A percentile compares a stretch with the other conserved stretches of the same genome.
These are phyloP conservation scores for Caenorhabditis tropicalis DNA, from an alignment of 1,140 invertebrate species.

Conservation along the genomic window DNA sequence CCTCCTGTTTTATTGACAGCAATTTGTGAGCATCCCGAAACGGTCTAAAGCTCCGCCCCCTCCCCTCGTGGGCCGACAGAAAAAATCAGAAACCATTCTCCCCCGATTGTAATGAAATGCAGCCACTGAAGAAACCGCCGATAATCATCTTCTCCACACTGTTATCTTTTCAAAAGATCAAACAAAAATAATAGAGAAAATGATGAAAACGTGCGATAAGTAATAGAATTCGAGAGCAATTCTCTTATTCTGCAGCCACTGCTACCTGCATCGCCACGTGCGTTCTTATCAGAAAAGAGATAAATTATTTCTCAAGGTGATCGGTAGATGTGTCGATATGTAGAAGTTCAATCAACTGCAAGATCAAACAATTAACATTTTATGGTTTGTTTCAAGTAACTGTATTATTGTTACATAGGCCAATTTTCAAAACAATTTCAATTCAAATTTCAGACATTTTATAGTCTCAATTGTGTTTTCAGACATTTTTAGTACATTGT, in stretches of 20 bases:
- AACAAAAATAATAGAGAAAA: slow-evolving; percentile 13
- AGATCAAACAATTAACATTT: slow-evolving; percentile 37
- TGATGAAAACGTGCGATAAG: slow-evolving; percentile 16
- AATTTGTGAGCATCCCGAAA: background rate
- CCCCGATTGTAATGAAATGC: background rate
- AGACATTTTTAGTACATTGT: background rate
- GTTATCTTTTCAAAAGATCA: slow-evolving; percentile 31
- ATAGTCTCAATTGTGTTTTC: background rate
- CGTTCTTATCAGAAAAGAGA: slow-evolving; percentile 37
- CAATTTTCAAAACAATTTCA: background rate
- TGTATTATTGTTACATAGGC: background rate
- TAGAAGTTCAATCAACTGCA: slow-evolving; percentile 17
- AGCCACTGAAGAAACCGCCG: background rate
- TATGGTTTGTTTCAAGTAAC: background rate
- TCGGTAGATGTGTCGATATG: background rate
- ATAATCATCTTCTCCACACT: slow-evolving; percentile 1
- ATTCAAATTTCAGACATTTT: background rate
- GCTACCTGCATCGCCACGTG: slow-evolving; percentile 13
- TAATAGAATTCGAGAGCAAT: background rate
- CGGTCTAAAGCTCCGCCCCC: background rate
- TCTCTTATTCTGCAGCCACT: background rate
- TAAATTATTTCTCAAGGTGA: slow-evolving; percentile 37
- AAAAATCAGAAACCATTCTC: slow-evolving; percentile 17
- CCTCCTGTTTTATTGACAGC: no score
- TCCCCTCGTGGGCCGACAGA: background rate